These are phyloP conservation scores for Dryobates pubescens DNA, from an alignment of 2,797 vertebrate genomes.

Conservation along the genomic window DNA sequence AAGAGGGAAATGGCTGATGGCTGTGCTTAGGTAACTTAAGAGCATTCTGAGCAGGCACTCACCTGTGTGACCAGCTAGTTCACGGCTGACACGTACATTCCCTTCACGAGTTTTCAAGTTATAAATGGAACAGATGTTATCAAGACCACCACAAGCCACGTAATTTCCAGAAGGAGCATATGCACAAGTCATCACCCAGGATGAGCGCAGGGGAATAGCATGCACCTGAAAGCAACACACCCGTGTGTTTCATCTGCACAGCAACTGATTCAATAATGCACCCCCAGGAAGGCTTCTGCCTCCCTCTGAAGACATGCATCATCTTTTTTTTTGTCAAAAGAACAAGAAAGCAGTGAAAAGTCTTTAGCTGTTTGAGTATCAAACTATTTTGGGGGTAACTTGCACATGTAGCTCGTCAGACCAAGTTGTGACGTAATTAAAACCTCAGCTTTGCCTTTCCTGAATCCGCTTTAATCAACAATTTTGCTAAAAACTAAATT, in stretches of 20 bases:
- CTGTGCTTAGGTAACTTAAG: neutral
- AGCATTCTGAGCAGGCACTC: neutral
- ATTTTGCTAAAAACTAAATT: neutral
- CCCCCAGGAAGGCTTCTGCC: neutral
- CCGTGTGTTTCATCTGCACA: neutral
- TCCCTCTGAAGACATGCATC: neutral
- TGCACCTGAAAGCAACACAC: slow-evolving; percentile 83
- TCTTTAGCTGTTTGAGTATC: neutral
- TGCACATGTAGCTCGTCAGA: neutral
- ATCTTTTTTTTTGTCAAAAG: neutral
- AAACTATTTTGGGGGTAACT: neutral
- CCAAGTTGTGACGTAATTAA: neutral
- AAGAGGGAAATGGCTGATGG: neutral
- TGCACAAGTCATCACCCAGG: slow-evolving; percentile 99
- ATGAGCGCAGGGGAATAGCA: slow-evolving; percentile 96
- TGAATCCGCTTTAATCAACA: neutral
- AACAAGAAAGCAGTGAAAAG: neutral
- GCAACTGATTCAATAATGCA: neutral
- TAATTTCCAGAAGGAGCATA: slow-evolving; percentile 98
- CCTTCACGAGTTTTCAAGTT: slow-evolving; percentile 99
- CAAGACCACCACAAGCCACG: slow-evolving; percentile 96
- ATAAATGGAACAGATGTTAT: slow-evolving; percentile 99
- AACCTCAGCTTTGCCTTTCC: neutral
- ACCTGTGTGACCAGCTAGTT: slow-evolving; percentile 98
- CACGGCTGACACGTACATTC: slow-evolving; percentile 97